Evolutionary conservation across 2,888 invertebrate species (phyloP).

Genomic region (Cetonia aurata): DNA sequence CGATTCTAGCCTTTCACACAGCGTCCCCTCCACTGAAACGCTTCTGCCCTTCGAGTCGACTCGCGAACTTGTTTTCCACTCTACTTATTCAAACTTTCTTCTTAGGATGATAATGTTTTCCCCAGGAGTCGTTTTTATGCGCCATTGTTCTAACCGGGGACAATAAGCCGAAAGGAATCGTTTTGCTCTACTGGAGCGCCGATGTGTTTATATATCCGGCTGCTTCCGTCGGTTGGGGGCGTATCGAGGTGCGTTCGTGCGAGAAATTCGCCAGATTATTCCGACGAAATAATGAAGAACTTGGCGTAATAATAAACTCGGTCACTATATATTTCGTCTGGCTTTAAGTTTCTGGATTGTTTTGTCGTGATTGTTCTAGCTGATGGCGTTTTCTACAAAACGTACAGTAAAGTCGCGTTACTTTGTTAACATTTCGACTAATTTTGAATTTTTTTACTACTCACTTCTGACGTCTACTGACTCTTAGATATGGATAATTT

Average conservation of each 20-base stretch:
- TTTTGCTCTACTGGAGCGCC: slow-evolving; percentile 16
- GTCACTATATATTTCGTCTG: slow-evolving; percentile 4
- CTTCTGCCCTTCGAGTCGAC: slow-evolving; percentile 31
- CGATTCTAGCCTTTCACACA: neutral
- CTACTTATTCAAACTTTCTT: slow-evolving; percentile 45
- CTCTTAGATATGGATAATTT: no score
- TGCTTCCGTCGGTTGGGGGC: neutral
- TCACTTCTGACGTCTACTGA: no score
- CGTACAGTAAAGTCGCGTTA: no score
- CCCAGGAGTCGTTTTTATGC: slow-evolving; percentile 42
- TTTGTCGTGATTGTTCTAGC: no score
- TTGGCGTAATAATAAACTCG: neutral
- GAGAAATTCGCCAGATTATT: slow-evolving; percentile 7
- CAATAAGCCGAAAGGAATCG: slow-evolving; percentile 43
- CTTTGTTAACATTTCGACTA: no score
- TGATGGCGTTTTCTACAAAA: no score
- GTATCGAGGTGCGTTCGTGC: neutral
- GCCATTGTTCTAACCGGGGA: slow-evolving; percentile 43
- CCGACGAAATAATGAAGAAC: slow-evolving; percentile 11
- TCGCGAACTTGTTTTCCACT: slow-evolving; percentile 46
- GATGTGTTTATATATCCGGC: slow-evolving; percentile 35
- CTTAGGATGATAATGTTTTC: slow-evolving; percentile 44
- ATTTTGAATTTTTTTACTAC: no score
- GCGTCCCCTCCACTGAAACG: neutral
- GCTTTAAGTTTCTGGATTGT: neutral